Percentiles rank a stretch among this genome's conserved stretches.
Evolutionary conservation across 2,888 invertebrate genomes (phyloP).

Genomic region (Smittia sp.): DNA sequence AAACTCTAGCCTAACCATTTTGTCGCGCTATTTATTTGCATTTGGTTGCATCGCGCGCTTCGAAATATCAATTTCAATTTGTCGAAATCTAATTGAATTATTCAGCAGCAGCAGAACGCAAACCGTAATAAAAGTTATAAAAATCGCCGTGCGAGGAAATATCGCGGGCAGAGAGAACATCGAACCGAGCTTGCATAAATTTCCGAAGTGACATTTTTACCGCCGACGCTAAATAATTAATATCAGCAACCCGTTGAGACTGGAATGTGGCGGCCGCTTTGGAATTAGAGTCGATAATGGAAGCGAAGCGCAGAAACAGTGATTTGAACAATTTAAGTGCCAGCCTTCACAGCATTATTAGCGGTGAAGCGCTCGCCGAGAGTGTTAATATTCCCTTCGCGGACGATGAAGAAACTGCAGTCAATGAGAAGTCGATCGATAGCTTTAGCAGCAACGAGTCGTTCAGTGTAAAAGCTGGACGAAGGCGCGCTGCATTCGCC

Average conservation of each 20-base stretch:
- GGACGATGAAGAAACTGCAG: conserved; percentile 13
- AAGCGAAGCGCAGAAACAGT: neutral
- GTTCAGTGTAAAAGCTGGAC: neutral
- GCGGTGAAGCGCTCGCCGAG: neutral
- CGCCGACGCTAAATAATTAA: neutral
- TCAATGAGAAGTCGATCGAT: neutral
- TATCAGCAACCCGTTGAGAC: neutral
- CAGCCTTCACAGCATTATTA: conserved; percentile 8
- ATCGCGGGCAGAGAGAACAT: neutral
- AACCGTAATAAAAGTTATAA: neutral
- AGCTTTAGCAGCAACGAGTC: conserved; percentile 15
- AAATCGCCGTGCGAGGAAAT: neutral
- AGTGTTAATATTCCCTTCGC: conserved; percentile 28
- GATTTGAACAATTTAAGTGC: conserved; percentile 29
- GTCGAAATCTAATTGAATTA: neutral
- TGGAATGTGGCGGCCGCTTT: neutral
- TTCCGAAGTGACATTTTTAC: neutral
- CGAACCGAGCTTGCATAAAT: neutral
- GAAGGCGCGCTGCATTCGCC: neutral
- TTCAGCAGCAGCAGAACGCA: neutral
- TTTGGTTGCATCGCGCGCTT: neutral
- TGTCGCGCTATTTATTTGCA: neutral
- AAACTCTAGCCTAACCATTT: neutral
- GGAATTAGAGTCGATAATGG: neutral
- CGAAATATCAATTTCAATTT: conserved; percentile 6